Conservation (phyloP, 2,797 vertebrate genomes). For the Pelodytes ibericus region DNA sequence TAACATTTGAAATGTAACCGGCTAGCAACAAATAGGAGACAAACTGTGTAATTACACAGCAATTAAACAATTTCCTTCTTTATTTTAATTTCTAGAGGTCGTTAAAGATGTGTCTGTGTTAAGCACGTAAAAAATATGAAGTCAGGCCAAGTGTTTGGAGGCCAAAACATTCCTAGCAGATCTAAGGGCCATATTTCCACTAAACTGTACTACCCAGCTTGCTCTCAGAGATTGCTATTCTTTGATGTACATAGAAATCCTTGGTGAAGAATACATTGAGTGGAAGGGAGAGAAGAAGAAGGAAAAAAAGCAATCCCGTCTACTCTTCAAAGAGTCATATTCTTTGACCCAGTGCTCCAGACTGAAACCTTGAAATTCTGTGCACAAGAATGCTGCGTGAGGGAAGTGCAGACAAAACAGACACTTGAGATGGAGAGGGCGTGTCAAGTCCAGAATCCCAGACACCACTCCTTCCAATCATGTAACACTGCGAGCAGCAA, state of each 20-base stretch:
- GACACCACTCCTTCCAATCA: constrained; percentile 69
- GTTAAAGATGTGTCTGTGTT: constrained; percentile 25
- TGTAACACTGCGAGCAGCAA: constrained; percentile 63
- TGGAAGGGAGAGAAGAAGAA: constrained; percentile 57
- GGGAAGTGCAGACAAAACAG: constrained; percentile 90
- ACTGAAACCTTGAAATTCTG: constrained; percentile 79
- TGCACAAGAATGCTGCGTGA: constrained; percentile 77
- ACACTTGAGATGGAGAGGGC: constrained; percentile 78
- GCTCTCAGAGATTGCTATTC: constrained; percentile 70
- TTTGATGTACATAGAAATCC: constrained; percentile 82
- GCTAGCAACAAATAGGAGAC: background rate
- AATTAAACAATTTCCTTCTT: constrained; percentile 40
- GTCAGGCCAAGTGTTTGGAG: constrained; percentile 48
- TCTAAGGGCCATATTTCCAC: constrained; percentile 56
- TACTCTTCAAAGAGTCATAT: constrained; percentile 83
- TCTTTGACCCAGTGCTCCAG: constrained; percentile 84
- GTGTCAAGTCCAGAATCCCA: constrained; percentile 69
- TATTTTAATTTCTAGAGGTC: constrained; percentile 12
- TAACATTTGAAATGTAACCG: background rate
- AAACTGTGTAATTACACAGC: constrained; percentile 8
- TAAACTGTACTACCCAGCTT: constrained; percentile 60
- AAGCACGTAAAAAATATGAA: constrained; percentile 45
- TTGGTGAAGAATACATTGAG: constrained; percentile 77
- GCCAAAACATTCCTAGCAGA: constrained; percentile 54
- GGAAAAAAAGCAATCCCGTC: constrained; percentile 67